These are phyloP conservation scores for Dicyrtomina minuta DNA, from an alignment of 2,888 invertebrate species.

Conservation along the genomic window DNA sequence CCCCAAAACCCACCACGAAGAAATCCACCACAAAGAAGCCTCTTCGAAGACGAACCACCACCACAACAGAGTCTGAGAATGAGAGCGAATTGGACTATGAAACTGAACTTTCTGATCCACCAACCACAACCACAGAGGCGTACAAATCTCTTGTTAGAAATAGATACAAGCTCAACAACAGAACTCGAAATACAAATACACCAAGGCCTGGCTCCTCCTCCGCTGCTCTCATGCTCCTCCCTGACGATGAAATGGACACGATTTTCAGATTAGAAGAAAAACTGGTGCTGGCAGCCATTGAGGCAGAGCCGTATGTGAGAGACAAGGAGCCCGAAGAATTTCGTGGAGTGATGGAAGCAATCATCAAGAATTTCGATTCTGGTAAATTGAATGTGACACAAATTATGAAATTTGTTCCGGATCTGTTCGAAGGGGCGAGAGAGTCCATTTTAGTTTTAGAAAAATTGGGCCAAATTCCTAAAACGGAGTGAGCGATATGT, in stretches of 20 bases:
- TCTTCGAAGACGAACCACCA: background rate
- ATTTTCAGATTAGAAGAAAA: conserved; percentile 40
- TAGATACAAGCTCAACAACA: too few species aligned
- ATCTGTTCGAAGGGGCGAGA: conserved; percentile 47
- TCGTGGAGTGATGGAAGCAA: conserved; percentile 30
- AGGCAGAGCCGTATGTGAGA: conserved; percentile 36
- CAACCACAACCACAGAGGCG: too few species aligned
- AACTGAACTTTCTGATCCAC: too few species aligned
- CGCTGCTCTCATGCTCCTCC: too few species aligned
- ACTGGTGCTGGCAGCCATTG: conserved; percentile 35
- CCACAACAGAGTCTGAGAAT: background rate
- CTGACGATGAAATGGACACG: conserved; percentile 34
- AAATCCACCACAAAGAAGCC: background rate
- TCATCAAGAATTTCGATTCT: conserved; percentile 39
- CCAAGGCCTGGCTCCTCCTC: too few species aligned
- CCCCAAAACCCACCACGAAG: background rate
- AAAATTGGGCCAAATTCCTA: conserved; percentile 38
- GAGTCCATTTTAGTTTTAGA: conserved; percentile 46
- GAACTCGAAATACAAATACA: too few species aligned
- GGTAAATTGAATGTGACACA: conserved; percentile 38
- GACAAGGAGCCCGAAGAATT: conserved; percentile 41
- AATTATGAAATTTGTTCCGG: conserved; percentile 45
- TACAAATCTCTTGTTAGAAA: too few species aligned
- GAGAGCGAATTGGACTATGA: too few species aligned
- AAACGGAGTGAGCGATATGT: background rate